Evolutionary conservation across 2,113 vertebrate species (phyloP), one percentile per base, ranked within the genome.

Genomic region (Pluvialis apricaria): DNA sequence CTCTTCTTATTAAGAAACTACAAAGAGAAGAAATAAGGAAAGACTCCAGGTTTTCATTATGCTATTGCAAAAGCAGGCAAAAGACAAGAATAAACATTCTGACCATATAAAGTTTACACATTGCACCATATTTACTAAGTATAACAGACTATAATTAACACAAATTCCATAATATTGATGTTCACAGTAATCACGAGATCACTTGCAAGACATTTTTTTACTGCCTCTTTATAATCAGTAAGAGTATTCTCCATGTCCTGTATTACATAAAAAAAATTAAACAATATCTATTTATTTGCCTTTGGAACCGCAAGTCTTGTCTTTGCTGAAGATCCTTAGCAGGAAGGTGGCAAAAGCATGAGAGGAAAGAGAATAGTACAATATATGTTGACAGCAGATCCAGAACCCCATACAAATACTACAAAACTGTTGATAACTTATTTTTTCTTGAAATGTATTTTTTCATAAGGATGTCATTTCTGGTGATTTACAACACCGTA

Each of bases 1-100:
- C 90, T 96, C 97, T 79, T 97, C 97, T 91, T 91, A 98, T 99
- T 82, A 94, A 89, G 76, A 88, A 87, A 86, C 77, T 91, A 94
- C 19, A 78, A 65, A 47, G 52, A 81, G 52, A n/a, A 93, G 40
- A 88, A 95, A 54, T 2, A 87, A 72, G 38, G n/a, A 55, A 71
- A 66, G 45, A 55, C 28, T 72, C 40, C 77, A 78, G 52, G 22
- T 88, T 91, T 68, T 83, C 58, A 55, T 81, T 71, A 55, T 36
- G 36, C 15, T 66, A 20, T 51, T 70, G 15, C 40, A 80, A 86
- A 73, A 83, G 72, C 13, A 87, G 73, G 38, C 68, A 65, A 71
- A 82, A 71, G 26, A 8, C n/a, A 40, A 58, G 45, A 79, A 76
- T 3, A 76, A 47, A 15, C 18, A 51, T 55, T 62, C 29, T 54